phyloP scores from a whole-genome alignment of 2,888 invertebrate genomes.

The Ormia ochracea region DNA sequence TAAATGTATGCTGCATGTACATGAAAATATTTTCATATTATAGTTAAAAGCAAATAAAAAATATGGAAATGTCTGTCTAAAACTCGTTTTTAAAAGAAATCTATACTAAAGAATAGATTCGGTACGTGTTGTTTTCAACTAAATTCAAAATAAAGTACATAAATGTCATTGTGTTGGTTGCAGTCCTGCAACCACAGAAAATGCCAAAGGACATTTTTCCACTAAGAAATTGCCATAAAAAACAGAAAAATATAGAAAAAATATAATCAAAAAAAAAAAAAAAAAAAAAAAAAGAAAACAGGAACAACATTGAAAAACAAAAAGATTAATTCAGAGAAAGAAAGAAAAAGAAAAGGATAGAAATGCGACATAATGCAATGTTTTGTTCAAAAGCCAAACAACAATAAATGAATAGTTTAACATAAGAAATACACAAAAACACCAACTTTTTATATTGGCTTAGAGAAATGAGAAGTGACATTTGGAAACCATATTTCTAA shows the following conservation, averaged over 20 bases:
- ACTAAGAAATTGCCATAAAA: conserved; percentile 20
- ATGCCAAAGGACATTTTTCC: conserved; percentile 48
- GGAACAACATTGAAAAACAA: conserved; percentile 1
- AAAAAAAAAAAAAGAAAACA: background rate
- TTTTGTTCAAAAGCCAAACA: background rate
- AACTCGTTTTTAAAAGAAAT: conserved; percentile 3
- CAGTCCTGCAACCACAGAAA: conserved; percentile 28
- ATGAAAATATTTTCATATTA: background rate
- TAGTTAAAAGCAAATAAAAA: background rate
- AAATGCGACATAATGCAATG: conserved; percentile 15
- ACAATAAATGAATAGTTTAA: conserved; percentile 7
- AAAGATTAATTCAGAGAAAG: background rate
- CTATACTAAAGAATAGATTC: background rate
- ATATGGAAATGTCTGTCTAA: background rate
- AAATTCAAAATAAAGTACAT: background rate
- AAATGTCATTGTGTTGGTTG: conserved; percentile 16
- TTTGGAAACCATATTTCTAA: background rate
- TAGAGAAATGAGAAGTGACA: background rate
- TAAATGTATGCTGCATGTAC: background rate
- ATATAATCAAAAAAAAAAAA: background rate
- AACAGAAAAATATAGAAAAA: background rate
- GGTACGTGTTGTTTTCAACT: conserved; percentile 19
- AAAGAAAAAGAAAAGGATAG: background rate
- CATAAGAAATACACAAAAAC: background rate
- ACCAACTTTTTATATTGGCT: background rate